Evolutionary conservation across 2,113 vertebrate genomes (phyloP), one percentile per base, ranked within the genome.

Genomic region (Pluvianellus socialis): DNA sequence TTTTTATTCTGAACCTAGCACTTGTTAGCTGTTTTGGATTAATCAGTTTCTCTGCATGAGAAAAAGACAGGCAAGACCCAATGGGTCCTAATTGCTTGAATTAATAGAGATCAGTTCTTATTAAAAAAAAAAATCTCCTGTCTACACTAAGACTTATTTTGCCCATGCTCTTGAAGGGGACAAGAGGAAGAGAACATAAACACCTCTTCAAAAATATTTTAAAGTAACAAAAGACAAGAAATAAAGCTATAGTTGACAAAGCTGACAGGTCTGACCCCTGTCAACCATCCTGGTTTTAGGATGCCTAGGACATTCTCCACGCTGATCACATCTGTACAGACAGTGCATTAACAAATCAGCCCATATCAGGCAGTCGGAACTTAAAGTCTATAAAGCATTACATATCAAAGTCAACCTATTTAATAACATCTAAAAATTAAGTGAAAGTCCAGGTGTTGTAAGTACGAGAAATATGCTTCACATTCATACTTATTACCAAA

Each of bases 91-190:
- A 52, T 9, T 70, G 5, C 4, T 67, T n/a, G 38, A 58, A 90
- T 56, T 50, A 73, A 76, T 5, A 35, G 6, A 22, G 40, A 83
- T 10, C 9, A 50, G 8, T 49, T 2, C 7, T 74, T 47, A 38
- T 2, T 49, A 6, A 23, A 42, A 71, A 44, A 40, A 75, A 44
- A 40, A 14, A 81, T 1, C 19, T 44, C 14, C 4, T 9, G 4
- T 9, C 18, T 59, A 49, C 10, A 35, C 12, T 14, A 80, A 68
- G 14, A 8, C 12, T 75, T 79, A 28, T 33, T 85, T 91, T 84
- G 3, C 14, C 16, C 14, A 14, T 56, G 27, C 3, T 76, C 87
- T 79, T 1, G 1, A 72, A 72, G 10, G 1, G 13, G 12, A 1
- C 30, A 42, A 40, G 13, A 23, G 8, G 20, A 90, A 82, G 15